Evolutionary conservation across 2,888 invertebrate species (phyloP).

Genomic region (Nasonovia ribisnigri): DNA sequence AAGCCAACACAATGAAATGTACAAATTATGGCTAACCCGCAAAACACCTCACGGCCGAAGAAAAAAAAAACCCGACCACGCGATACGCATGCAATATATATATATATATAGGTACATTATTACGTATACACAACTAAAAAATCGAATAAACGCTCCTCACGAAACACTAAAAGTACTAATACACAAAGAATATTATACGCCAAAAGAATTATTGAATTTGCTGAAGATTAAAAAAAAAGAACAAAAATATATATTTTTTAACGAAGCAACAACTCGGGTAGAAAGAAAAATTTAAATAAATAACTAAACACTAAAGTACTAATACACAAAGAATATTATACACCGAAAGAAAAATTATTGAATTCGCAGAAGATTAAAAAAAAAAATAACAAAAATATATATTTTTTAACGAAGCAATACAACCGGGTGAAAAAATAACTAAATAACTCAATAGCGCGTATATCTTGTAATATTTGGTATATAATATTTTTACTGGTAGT

Average conservation of each 20-base stretch:
- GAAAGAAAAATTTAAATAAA: no score
- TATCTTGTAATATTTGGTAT: not conserved
- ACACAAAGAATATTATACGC: not conserved
- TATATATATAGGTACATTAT: not conserved
- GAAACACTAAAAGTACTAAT: not conserved
- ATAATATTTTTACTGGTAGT: not conserved
- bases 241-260: not conserved
- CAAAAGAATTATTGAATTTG: not conserved
- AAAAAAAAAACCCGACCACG: not conserved
- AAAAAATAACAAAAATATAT: not conserved
- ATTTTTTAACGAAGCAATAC: not conserved
- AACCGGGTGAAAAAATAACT: not conserved
- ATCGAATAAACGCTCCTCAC: not conserved
- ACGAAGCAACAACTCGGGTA: not conserved
- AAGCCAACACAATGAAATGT: conserved; percentile 19
- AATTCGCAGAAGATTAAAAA: not conserved
- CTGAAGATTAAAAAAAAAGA: not conserved
- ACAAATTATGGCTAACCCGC: conserved; percentile 8
- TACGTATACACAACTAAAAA: not conserved
- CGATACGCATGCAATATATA: not conserved
- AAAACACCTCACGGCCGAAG: not conserved
- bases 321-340: not conserved
- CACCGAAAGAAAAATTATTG: not conserved
- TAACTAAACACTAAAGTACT: not conserved
- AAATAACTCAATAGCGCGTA: no score